Evolutionary conservation across 2,888 invertebrate genomes (phyloP).

Genomic region (Falcaria lacertinaria): DNA sequence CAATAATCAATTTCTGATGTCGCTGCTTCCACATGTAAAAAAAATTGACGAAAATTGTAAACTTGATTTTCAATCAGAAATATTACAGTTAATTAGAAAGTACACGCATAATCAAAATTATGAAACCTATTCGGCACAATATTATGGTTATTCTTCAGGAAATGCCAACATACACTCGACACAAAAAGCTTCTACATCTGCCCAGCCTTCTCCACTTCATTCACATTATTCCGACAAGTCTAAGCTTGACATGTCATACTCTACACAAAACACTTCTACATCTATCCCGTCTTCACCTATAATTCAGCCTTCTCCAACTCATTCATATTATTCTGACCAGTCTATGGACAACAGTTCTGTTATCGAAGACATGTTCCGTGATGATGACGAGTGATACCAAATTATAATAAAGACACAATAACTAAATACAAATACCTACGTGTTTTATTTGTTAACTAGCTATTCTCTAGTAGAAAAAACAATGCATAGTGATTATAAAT

Average conservation of each 20-base stretch:
- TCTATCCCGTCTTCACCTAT: too few relatives aligned
- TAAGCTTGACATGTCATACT: too few relatives aligned
- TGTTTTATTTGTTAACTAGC: slow-evolving; percentile 23
- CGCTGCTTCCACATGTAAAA: slow-evolving; percentile 22
- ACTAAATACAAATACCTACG: slow-evolving; percentile 18
- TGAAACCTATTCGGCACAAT: slow-evolving; percentile 22
- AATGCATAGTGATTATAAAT: too few relatives aligned
- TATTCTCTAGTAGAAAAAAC: slow-evolving; percentile 11
- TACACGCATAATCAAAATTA: slow-evolving; percentile 27
- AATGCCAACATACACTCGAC: too few relatives aligned
- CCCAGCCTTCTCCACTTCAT: too few relatives aligned
- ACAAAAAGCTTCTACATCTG: too few relatives aligned
- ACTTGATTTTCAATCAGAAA: slow-evolving; percentile 21
- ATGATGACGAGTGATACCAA: slow-evolving; percentile 20
- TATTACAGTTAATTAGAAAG: slow-evolving; percentile 26
- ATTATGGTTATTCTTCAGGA: slow-evolving; percentile 25
- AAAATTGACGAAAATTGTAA: slow-evolving; percentile 19
- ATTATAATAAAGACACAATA: slow-evolving; percentile 15
- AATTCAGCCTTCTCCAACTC: slow-evolving; percentile 23
- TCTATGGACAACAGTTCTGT: slow-evolving; percentile 19
- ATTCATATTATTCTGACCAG: slow-evolving; percentile 20
- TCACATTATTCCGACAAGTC: too few relatives aligned
- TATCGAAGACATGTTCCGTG: slow-evolving; percentile 25
- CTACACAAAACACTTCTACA: too few relatives aligned
- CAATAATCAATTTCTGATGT: slow-evolving; percentile 21